Evolutionary conservation across 2,888 invertebrate species (phyloP), one percentile per base, ranked within the genome.

Genomic region (Folsomia candida): DNA sequence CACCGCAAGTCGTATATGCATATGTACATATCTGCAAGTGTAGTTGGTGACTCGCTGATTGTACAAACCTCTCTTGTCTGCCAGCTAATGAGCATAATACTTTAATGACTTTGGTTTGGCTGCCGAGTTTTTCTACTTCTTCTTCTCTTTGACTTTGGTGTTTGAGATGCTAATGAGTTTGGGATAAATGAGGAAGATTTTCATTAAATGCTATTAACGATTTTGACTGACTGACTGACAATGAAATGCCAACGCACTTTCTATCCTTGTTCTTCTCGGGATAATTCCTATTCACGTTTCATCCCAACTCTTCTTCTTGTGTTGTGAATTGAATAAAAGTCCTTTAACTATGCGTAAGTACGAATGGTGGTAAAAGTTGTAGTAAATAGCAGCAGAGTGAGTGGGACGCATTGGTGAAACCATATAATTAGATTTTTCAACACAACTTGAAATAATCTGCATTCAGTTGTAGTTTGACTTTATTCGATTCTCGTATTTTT

Each of bases 11-110:
- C n/a, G n/a, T n/a, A n/a, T 37, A 37, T 37, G 37, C 37, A 37
- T 37, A 37, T 37, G 37, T 14, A 37, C 14, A 37, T 37, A 37
- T n/a, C n/a, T n/a, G n/a, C n/a, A n/a, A n/a, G n/a, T n/a, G n/a
- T n/a, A n/a, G n/a, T n/a, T 37, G 37, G 37, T 37, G 37, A 37
- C 37, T 37, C 37, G 37, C 6, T 37, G 37, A 37, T 9, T 37
- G 37, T 37, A 14, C 37, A 37, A 37, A 9, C 14, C 4, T 37
- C 4, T 14, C 37, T 9, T 37, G 37, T 4, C 4, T 9, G 37
- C 37, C 37, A 37, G 62, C 72, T 72, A 72, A 72, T 72, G 72
- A 72, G 69, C 69, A 61, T 69, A 72, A 72, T 72, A 72, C 65
- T 72, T 72, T 72, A 72, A 72, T 72, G 72, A 72, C 69, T 72